These are phyloP conservation scores for Branchinecta lynchi DNA, from an alignment of 1,140 invertebrate species.

Conservation along the genomic window DNA sequence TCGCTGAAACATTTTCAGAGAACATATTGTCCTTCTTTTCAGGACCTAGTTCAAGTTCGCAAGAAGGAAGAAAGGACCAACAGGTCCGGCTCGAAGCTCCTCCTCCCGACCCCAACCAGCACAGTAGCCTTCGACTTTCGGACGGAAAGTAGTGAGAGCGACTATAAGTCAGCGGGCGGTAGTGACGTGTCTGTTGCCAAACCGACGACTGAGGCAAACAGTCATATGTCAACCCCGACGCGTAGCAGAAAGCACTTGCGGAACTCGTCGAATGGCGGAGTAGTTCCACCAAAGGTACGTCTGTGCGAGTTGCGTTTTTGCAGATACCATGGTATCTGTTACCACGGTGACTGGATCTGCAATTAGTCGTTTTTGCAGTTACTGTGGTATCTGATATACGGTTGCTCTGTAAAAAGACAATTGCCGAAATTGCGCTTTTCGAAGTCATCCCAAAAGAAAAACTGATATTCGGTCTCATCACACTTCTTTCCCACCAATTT, in stretches of 20 bases:
- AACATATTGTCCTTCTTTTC: slow-evolving; percentile 9
- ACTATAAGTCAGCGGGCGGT: background rate
- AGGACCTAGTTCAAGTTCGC: slow-evolving; percentile 15
- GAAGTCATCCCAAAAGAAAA: too few species aligned
- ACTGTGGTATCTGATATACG: too few species aligned
- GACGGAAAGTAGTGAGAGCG: background rate
- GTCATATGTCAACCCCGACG: background rate
- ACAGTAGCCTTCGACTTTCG: background rate
- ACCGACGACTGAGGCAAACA: background rate
- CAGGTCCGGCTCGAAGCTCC: background rate
- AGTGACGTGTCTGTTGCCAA: background rate
- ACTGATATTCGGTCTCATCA: too few species aligned
- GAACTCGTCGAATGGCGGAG: background rate
- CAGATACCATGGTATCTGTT: too few species aligned
- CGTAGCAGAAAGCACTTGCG: background rate
- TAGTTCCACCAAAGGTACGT: too few species aligned
- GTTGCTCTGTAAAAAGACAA: too few species aligned
- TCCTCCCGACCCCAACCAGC: background rate
- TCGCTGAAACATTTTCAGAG: too few species aligned
- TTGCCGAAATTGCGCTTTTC: too few species aligned
- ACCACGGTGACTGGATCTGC: too few species aligned
- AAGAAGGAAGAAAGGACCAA: background rate
- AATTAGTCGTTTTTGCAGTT: too few species aligned
- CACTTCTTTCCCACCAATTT: too few species aligned
- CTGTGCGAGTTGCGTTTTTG: too few species aligned